Percentiles rank a stretch among this genome's conserved stretches.
Evolutionary conservation across 2,113 vertebrate genomes (phyloP).

Genomic region (Malaclemys terrapin): DNA sequence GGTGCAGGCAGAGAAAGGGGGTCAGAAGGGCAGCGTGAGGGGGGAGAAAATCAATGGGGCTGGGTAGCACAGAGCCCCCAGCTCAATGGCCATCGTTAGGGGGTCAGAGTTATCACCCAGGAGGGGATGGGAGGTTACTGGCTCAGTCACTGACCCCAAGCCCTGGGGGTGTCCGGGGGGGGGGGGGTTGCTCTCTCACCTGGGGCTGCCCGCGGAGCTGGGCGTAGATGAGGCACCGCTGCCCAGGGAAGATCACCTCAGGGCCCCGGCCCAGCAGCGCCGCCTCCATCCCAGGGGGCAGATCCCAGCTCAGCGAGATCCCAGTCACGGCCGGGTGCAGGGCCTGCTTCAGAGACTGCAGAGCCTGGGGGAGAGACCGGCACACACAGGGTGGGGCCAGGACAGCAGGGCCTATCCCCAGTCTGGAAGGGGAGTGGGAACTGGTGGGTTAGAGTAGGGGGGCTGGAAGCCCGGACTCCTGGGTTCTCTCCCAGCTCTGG

Average conservation of each 20-base stretch:
- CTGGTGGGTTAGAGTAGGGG: background rate
- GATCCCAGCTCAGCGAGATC: conserved; percentile 66
- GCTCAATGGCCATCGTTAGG: too few species aligned
- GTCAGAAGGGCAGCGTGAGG: background rate
- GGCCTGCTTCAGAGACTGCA: background rate
- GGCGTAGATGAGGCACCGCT: conserved; percentile 70
- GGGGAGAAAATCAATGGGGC: background rate
- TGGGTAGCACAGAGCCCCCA: too few species aligned
- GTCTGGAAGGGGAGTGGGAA: accelerated
- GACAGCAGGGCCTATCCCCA: too few species aligned
- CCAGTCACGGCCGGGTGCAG: conserved; percentile 49
- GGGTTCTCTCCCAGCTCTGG: background rate
- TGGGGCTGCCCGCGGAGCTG: background rate
- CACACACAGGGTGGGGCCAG: background rate
- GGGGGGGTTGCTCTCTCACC: background rate
- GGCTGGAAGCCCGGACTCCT: background rate
- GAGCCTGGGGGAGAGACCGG: conserved; percentile 36
- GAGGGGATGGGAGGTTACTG: too few species aligned
- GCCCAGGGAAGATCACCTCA: conserved; percentile 61
- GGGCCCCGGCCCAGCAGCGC: conserved; percentile 54
- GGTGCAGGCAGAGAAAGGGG: too few species aligned
- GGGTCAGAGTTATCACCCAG: too few species aligned
- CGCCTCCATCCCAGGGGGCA: conserved; percentile 55
- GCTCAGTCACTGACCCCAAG: background rate
- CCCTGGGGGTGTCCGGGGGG: background rate